Evolutionary conservation across 2,797 vertebrate genomes (phyloP), one percentile per base, ranked within the genome.

Genomic region (Adelosebastes latens): DNA sequence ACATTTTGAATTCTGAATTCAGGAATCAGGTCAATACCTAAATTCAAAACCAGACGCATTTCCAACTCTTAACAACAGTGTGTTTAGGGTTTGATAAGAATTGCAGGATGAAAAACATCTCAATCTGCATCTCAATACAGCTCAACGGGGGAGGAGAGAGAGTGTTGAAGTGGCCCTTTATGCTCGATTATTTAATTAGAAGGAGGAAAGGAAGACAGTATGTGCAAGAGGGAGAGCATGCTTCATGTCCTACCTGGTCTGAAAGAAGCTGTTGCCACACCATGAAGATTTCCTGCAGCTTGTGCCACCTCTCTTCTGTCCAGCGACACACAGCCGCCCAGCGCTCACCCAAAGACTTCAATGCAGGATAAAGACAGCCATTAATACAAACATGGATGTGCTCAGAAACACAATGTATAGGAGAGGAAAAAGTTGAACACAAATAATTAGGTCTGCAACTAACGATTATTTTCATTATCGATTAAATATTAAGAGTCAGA

Each of bases 261-360:
- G 98, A 98, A 18, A 96, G 79, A 46, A 99, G 93, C 79, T 97
- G 97, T 65, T 99, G 97, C 99, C 98, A 99, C 32, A 97, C 87
- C 60, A 97, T 84, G 25, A 96, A 96, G 81, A 97, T 93, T 72
- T 99, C 97, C 83, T 98, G 98, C 46, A 99, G 89, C 83, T 96
- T 97, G 65, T 95, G 94, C 94, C 97, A 97, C 16, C 96, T 94
- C 70, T 99, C 98, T 75, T 99, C 99, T 0, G 98, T 99, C 99
- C 99, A 99, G 24, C 96, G 97, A 84, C 98, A 99, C 86, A 99
- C 98, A 0, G 98, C 98, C 3, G 98, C 98, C 99, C 99, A 99
- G 22, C 99, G 96, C 80, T 99, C 98, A 0, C 98, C 99, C 32
- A 99, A 94, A 70, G 95, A 96, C 99, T 85, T 98, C 82, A 66